These are phyloP conservation scores for Cyclura pinguis DNA, from an alignment of 2,797 vertebrate genomes.

Conservation along the genomic window DNA sequence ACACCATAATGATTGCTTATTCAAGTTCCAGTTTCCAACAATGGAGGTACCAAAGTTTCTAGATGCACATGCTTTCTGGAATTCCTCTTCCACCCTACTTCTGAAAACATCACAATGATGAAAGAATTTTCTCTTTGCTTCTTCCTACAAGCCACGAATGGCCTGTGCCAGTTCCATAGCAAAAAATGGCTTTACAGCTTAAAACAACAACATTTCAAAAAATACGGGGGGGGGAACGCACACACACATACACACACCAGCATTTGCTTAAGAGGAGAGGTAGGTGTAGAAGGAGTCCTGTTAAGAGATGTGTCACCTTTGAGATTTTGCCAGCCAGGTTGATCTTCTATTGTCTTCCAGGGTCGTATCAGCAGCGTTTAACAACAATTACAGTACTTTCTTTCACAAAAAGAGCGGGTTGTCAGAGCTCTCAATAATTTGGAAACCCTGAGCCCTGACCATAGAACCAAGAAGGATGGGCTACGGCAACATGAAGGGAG, in stretches of 20 bases:
- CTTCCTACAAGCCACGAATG: neutral
- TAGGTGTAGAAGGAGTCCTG: rapidly evolving
- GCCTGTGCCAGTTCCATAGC: neutral
- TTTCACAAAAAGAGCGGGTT: neutral
- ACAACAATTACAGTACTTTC: neutral
- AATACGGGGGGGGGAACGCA: rapidly evolving
- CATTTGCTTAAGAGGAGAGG: slow-evolving; percentile 6
- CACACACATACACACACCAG: neutral
- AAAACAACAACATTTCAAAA: no score
- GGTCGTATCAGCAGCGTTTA: neutral
- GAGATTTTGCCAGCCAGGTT: no score
- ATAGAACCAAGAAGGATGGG: neutral
- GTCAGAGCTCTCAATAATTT: neutral
- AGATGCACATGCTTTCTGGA: neutral
- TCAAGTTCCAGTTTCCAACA: neutral
- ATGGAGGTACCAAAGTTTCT: neutral
- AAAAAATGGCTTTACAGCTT: neutral
- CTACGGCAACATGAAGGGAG: no score
- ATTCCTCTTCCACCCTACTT: neutral
- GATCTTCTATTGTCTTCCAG: no score
- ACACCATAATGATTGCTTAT: neutral
- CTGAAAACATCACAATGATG: neutral
- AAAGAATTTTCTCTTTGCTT: neutral
- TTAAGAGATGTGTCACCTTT: no score
- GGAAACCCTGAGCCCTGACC: neutral